A percentile compares a stretch with the other conserved stretches of the same genome.
Conservation (phyloP, 2,797 vertebrate genomes). For the Menidia menidia region DNA sequence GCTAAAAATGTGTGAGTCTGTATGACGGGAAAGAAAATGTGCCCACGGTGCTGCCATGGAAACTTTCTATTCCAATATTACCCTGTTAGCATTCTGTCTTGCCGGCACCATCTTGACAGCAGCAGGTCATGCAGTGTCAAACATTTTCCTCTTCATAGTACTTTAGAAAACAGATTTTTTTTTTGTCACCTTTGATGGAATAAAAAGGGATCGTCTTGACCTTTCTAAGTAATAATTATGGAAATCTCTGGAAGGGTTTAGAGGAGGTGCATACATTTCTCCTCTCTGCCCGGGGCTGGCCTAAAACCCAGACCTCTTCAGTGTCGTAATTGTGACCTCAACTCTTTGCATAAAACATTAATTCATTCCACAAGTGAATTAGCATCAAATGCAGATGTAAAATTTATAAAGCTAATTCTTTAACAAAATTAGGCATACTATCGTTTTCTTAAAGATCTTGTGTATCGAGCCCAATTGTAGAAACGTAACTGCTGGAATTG, state of each 20-base stretch:
- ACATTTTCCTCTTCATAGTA: neutral
- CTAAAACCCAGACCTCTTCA: conserved; percentile 12
- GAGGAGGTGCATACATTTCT: conserved; percentile 2
- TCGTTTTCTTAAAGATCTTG: too few species aligned
- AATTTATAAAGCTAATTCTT: too few species aligned
- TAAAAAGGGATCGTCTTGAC: conserved; percentile 11
- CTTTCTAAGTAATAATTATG: conserved; percentile 17
- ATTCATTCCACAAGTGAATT: neutral
- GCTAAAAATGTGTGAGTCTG: neutral
- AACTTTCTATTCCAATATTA: too few species aligned
- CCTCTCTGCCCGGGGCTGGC: conserved; percentile 17
- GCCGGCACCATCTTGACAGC: neutral
- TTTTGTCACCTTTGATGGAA: conserved; percentile 1
- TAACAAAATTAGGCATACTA: too few species aligned
- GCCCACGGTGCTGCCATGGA: too few species aligned
- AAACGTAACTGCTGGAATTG: neutral
- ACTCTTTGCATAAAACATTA: neutral
- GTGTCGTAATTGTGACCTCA: conserved; percentile 7
- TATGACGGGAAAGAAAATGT: too few species aligned
- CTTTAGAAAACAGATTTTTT: conserved; percentile 13
- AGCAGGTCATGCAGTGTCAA: neutral
- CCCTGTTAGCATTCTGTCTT: too few species aligned
- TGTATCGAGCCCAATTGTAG: neutral
- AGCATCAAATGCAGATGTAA: neutral
- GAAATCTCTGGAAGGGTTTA: neutral